Evolutionary conservation across 2,113 vertebrate species (phyloP), one percentile per base, ranked within the genome.

Genomic region (Solea senegalensis): DNA sequence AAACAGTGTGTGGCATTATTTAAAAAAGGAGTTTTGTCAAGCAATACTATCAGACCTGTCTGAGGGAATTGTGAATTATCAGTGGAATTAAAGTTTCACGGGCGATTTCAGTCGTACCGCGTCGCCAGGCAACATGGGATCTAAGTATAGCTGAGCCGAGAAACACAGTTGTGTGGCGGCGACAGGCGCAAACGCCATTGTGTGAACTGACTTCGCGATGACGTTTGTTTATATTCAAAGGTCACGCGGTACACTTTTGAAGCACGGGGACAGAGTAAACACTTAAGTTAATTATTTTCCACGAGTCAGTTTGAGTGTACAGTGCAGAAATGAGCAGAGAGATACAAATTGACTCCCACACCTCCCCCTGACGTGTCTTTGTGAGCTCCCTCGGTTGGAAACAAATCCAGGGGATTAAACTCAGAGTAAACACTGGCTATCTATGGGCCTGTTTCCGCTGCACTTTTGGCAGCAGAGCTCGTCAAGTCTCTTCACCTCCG

Each of bases 371-470:
- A 61, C 9, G 45, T 53, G 57, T 67, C 61, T 26, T 12, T 48
- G 57, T 53, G 9, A 52, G 51, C 63, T 46, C 14, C 41, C 54
- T 53, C 56, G n/a, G 50, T 66, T 60, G 46, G 63, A 61, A 46
- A 28, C 9, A 65, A 46, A 39, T 15, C 3, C 49, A 2, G 3
- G 54, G 56, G 48, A 67, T 72, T 0, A 44, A 26, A 13, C 16
- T 51, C 41, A 11, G 61, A 46, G 65, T 68, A 82, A 89, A 89
- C 69, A 79, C 12, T 64, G n/a, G 9, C 78, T 86, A 85, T 90
- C 83, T 88, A 52, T 80, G 76, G 74, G n/a, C 44, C 14, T 50
- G 72, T 69, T 85, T 91, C 84, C 72, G 74, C 52, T 46, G 64
- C 16, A 40, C 8, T 57, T 68, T 74, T 77, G 84, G 73, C 85